These are phyloP conservation scores for Thymelicus sylvestris DNA, from an alignment of 2,888 invertebrate genomes.

Conservation along the genomic window DNA sequence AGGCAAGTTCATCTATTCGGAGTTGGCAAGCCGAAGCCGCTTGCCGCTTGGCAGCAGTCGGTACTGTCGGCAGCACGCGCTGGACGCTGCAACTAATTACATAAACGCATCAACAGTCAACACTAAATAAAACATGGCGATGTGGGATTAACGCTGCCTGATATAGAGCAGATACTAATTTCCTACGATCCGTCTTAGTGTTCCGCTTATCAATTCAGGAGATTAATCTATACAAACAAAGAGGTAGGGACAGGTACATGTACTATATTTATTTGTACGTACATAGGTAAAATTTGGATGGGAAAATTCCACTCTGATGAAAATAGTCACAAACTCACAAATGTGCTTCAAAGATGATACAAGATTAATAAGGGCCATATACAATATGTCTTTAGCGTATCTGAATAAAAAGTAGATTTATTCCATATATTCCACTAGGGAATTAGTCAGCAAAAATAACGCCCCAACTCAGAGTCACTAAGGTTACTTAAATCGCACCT, in stretches of 20 bases:
- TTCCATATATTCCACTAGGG: too few relatives aligned
- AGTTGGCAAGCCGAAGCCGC: conserved; percentile 48
- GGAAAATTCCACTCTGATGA: background rate
- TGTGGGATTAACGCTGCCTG: conserved; percentile 16
- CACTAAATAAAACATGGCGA: conserved; percentile 13
- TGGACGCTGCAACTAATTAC: conserved; percentile 38
- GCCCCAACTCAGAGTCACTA: too few relatives aligned
- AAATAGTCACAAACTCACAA: too few relatives aligned
- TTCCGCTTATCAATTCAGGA: background rate
- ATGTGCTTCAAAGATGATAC: too few relatives aligned
- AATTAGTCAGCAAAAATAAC: too few relatives aligned
- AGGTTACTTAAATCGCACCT: too few relatives aligned
- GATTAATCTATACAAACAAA: conserved; percentile 2
- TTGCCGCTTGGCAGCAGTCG: conserved; percentile 46
- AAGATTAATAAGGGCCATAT: too few relatives aligned
- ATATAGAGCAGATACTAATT: conserved; percentile 15
- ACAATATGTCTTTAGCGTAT: too few relatives aligned
- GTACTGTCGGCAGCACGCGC: background rate
- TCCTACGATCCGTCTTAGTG: conserved; percentile 2
- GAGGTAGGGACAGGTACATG: background rate
- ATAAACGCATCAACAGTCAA: conserved; percentile 33
- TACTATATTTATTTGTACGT: background rate
- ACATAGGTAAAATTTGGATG: background rate
- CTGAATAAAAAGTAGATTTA: too few relatives aligned
- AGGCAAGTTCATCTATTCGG: conserved; percentile 60